These are phyloP conservation scores for Clarias pachynema DNA, from an alignment of 2,797 vertebrate genomes.

Conservation along the genomic window DNA sequence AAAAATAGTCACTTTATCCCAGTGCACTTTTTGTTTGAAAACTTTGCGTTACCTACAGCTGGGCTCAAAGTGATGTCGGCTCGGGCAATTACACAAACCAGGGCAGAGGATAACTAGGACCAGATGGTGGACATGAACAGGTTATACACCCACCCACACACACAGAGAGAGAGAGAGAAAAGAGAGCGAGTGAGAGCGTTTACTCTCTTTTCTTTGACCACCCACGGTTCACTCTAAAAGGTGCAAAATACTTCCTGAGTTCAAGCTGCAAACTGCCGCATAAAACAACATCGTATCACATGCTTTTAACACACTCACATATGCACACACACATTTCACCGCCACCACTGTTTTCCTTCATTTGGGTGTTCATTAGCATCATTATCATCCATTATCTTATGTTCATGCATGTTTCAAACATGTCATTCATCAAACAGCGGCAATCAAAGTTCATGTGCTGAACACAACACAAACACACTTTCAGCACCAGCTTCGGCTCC, in stretches of 20 bases:
- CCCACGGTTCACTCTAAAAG: slow-evolving; percentile 86
- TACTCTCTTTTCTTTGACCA: slow-evolving; percentile 80
- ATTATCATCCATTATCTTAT: slow-evolving; percentile 43
- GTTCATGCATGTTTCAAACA: slow-evolving; percentile 47
- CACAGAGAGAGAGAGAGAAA: slow-evolving; percentile 1
- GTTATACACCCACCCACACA: slow-evolving; percentile 62
- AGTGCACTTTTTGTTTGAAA: slow-evolving; percentile 49
- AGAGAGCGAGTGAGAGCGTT: not conserved
- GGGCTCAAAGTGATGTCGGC: slow-evolving; percentile 87
- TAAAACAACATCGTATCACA: slow-evolving; percentile 56
- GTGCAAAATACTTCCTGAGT: slow-evolving; percentile 79
- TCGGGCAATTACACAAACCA: slow-evolving; percentile 86
- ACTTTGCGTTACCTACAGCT: slow-evolving; percentile 67
- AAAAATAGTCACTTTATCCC: slow-evolving; percentile 14
- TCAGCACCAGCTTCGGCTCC: not conserved
- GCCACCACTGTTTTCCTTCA: slow-evolving; percentile 30
- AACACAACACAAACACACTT: slow-evolving; percentile 35
- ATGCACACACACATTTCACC: not conserved
- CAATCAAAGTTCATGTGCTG: slow-evolving; percentile 40
- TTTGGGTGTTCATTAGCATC: slow-evolving; percentile 21
- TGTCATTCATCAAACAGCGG: slow-evolving; percentile 21
- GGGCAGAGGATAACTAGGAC: slow-evolving; percentile 85
- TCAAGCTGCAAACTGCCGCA: slow-evolving; percentile 83
- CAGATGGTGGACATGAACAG: slow-evolving; percentile 91
- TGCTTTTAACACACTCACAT: slow-evolving; percentile 18